Conservation (phyloP, 2,113 vertebrate genomes). For the Odocoileus hemionus region DNA sequence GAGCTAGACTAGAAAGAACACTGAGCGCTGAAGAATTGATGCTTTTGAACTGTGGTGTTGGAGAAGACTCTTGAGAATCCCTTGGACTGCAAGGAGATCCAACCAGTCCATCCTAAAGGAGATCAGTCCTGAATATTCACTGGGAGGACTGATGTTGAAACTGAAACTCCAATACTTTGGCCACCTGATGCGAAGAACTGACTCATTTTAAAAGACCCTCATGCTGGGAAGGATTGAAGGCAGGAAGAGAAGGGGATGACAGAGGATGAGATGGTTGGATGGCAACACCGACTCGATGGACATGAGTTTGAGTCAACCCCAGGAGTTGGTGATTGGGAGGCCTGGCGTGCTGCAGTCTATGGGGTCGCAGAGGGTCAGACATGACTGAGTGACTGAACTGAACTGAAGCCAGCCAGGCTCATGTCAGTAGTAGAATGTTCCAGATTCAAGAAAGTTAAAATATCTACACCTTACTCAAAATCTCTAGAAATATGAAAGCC, state of each 20-base stretch:
- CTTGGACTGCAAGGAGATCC: background rate
- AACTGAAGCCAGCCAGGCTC: background rate
- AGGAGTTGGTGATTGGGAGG: background rate
- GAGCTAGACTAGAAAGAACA: background rate
- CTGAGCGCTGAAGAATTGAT: background rate
- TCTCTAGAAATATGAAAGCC: background rate
- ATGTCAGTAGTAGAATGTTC: background rate
- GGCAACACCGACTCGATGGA: background rate
- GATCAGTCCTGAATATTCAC: background rate
- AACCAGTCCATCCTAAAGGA: background rate
- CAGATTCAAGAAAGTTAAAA: background rate
- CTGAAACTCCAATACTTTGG: too few relatives aligned
- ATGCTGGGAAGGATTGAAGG: background rate
- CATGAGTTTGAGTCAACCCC: background rate
- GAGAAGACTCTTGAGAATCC: background rate
- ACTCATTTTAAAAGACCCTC: too few relatives aligned
- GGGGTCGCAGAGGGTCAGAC: background rate
- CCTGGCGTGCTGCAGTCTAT: background rate
- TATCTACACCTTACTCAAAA: background rate
- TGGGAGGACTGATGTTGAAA: too few relatives aligned
- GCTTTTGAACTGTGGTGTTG: background rate
- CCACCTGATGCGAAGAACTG: too few relatives aligned
- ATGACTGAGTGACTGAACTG: background rate
- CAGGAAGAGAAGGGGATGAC: fast-evolving
- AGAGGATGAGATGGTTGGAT: background rate